Evolutionary conservation across 2,888 invertebrate genomes (phyloP), one percentile per base, ranked within the genome.

Genomic region (Cepaea hortensis): DNA sequence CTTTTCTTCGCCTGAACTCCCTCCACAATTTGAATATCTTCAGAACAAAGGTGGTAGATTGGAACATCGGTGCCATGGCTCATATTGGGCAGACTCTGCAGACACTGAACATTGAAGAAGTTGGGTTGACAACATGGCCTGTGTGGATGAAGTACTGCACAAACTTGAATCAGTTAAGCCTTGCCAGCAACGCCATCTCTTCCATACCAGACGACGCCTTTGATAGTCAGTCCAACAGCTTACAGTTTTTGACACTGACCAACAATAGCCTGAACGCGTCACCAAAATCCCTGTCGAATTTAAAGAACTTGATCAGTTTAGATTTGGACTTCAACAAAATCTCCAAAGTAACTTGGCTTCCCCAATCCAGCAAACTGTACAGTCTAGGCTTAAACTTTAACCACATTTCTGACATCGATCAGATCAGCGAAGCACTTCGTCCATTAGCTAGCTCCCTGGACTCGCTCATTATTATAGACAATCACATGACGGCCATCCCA

Each of bases 271-370:
- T 79, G 0, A 79, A 23, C 1, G 48, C n/a, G 5, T 11, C 15
- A n/a, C 61, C 77, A 11, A 55, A 61, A 23, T 9, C 77, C 18
- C 7, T 79, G 7, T n/a, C 61, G 3, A n/a, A 23, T 11, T 61
- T 79, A 3, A n/a, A 5, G 2, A 23, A n/a, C 23, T 61, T 61
- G 61, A 7, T 23, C 23, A 23, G 7, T 7, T 23, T 79, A 61
- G 23, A 79, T 23, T 23, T 79, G n/a, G n/a, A 11, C 55, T 20
- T 3, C 15, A 79, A 79, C 13, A 61, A 23, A 61, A 79, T 79
- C 20, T 79, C 77, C 3, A 61, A 79, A 3, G 23, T 79, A 55
- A 79, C 61, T 23, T 79, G 23, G n/a, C 77, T 79, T n/a, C 77
- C 77, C 61, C 20, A 55, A 1, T 61, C 61, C 6, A 23, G n/a